Conservation (phyloP, 2,113 vertebrate genomes). For the Rhinopomastus cyanomelas region DNA sequence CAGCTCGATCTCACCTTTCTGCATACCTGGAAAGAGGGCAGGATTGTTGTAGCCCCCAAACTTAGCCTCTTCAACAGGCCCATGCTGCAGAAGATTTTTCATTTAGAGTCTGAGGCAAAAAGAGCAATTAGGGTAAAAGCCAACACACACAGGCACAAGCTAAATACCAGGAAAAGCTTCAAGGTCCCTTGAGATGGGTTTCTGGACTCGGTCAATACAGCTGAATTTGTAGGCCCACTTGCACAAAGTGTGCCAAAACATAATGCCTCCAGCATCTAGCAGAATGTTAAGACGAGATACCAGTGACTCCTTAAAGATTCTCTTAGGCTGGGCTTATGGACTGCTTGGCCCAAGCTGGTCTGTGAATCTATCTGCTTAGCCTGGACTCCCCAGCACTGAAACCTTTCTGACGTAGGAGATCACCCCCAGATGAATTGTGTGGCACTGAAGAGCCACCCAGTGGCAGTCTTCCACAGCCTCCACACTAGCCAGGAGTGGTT, state of each 20-base stretch:
- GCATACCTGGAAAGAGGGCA: background rate
- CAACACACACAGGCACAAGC: background rate
- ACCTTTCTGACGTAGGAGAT: background rate
- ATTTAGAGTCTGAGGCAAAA: background rate
- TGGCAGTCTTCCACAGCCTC: background rate
- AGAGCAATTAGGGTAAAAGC: background rate
- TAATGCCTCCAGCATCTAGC: background rate
- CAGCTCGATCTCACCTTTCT: background rate
- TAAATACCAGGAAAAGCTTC: background rate
- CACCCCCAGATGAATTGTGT: background rate
- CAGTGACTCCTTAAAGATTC: background rate
- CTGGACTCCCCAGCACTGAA: background rate
- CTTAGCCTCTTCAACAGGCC: background rate
- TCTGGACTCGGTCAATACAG: background rate
- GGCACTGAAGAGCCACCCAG: constrained; percentile 20
- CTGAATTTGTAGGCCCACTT: background rate
- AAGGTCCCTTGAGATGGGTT: background rate
- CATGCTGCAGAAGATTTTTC: background rate
- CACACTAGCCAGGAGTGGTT: background rate
- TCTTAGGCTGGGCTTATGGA: background rate
- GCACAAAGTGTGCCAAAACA: background rate
- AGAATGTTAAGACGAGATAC: background rate
- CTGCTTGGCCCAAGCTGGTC: background rate
- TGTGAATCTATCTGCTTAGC: background rate
- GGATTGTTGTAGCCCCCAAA: background rate